Evolutionary conservation across 2,113 vertebrate genomes (phyloP).

Genomic region (Mirounga angustirostris): DNA sequence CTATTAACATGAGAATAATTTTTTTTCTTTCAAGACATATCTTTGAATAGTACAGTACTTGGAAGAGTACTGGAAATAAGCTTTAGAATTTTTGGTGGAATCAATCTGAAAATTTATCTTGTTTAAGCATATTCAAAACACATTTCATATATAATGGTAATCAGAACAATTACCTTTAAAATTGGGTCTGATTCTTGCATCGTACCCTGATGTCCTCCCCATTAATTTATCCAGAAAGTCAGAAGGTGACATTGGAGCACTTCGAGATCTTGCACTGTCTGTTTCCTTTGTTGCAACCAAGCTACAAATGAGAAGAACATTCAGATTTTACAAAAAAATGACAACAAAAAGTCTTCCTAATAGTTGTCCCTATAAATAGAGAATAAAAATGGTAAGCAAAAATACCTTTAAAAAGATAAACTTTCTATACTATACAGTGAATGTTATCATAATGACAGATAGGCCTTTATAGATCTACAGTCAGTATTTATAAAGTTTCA

Average conservation of each 20-base stretch:
- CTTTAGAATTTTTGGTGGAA: not conserved
- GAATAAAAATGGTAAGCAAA: not conserved
- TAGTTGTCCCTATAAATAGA: not conserved
- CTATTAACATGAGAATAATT: not conserved
- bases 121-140: constrained; percentile 26
- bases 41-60: not conserved
- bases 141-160: not conserved
- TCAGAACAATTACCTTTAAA: constrained; percentile 94
- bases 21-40: not conserved
- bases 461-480: not conserved
- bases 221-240: constrained; percentile 99
- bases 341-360: not conserved
- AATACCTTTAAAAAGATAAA: not conserved
- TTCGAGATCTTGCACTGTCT: constrained; percentile 91
- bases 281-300: constrained; percentile 94
- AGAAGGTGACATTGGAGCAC: constrained; percentile 95
- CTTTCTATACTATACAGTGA: not conserved
- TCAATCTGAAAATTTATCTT: not conserved
- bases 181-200: constrained; percentile 98
- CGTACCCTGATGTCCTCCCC: constrained; percentile 98
- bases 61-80: not conserved
- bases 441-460: not conserved
- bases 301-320: constrained; percentile 85
- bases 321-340: constrained; percentile 46
- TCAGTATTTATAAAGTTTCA: not conserved